phyloP scores from a whole-genome alignment of 2,888 invertebrate species.

The Prostheceraeus crozeri region DNA sequence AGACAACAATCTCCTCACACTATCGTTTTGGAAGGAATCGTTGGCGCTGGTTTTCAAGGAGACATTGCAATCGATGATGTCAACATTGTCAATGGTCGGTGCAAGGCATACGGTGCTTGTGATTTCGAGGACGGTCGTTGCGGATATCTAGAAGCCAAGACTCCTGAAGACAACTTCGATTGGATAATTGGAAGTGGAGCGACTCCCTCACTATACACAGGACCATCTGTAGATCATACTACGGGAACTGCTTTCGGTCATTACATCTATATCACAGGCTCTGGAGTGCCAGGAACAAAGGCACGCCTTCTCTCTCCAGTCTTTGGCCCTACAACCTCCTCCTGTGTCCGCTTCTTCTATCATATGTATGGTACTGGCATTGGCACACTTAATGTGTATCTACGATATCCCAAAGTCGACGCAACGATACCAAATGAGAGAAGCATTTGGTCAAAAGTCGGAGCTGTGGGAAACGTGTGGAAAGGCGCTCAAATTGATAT shows the following conservation, averaged over 20 bases:
- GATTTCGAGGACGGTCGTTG: slow-evolving; percentile 35
- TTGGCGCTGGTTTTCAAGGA: slow-evolving; percentile 43
- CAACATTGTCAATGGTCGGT: slow-evolving; percentile 41
- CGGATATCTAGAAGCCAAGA: slow-evolving; percentile 45
- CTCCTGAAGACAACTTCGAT: slow-evolving; percentile 45
- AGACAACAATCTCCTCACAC: slow-evolving; percentile 27
- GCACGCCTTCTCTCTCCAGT: slow-evolving; percentile 46
- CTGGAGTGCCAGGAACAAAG: slow-evolving; percentile 41
- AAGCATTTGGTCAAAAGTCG: slow-evolving; percentile 38
- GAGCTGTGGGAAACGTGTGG: slow-evolving; percentile 49
- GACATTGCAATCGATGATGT: slow-evolving; percentile 54
- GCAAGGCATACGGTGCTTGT: slow-evolving; percentile 40
- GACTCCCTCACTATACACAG: slow-evolving; percentile 43
- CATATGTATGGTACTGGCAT: slow-evolving; percentile 42
- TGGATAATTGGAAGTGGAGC: slow-evolving; percentile 46
- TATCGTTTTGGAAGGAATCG: slow-evolving; percentile 45
- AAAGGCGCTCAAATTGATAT: slow-evolving; percentile 39
- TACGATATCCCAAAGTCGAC: neutral
- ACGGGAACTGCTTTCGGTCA: slow-evolving; percentile 43
- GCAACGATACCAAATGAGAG: neutral
- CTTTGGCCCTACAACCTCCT: slow-evolving; percentile 23
- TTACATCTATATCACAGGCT: slow-evolving; percentile 44
- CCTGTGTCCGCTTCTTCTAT: slow-evolving; percentile 42
- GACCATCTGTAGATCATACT: slow-evolving; percentile 44
- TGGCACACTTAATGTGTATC: slow-evolving; percentile 36